These are phyloP conservation scores for Rhagophthalmus giganteus DNA, from an alignment of 2,888 invertebrate species.

Conservation along the genomic window DNA sequence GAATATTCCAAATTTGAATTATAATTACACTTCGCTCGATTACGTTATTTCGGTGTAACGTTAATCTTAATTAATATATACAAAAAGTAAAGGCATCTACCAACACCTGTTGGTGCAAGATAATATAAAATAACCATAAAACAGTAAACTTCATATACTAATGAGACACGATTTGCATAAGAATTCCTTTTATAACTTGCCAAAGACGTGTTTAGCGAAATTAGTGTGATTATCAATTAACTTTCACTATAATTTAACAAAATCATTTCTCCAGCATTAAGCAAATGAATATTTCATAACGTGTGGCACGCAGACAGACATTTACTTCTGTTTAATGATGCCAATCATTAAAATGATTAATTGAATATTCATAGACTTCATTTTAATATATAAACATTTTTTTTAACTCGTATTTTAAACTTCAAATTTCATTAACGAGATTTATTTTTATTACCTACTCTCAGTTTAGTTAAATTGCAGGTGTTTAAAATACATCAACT, in stretches of 20 bases:
- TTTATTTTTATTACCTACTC: too few species aligned
- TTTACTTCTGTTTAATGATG: constrained; percentile 37
- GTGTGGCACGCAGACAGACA: constrained; percentile 33
- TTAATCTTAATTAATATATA: constrained; percentile 9
- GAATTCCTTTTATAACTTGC: constrained; percentile 22
- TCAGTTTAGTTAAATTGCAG: too few species aligned
- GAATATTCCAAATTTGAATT: too few species aligned
- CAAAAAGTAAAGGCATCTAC: constrained; percentile 7
- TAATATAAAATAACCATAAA: constrained; percentile 21
- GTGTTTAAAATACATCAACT: too few species aligned
- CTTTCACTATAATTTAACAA: constrained; percentile 30
- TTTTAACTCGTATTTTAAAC: neutral
- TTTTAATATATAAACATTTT: constrained; percentile 1
- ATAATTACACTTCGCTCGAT: too few species aligned
- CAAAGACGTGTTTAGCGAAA: constrained; percentile 27
- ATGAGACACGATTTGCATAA: constrained; percentile 20
- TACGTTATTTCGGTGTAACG: neutral
- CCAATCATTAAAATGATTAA: constrained; percentile 37
- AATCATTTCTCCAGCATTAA: constrained; percentile 20
- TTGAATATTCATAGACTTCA: constrained; percentile 16
- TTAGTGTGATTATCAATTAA: constrained; percentile 34
- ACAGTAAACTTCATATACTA: constrained; percentile 21
- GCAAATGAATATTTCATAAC: constrained; percentile 30
- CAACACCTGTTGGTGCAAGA: constrained; percentile 16
- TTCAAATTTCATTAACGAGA: too few species aligned